Evolutionary conservation across 2,113 vertebrate species (phyloP).

Genomic region (Tinamus guttatus): DNA sequence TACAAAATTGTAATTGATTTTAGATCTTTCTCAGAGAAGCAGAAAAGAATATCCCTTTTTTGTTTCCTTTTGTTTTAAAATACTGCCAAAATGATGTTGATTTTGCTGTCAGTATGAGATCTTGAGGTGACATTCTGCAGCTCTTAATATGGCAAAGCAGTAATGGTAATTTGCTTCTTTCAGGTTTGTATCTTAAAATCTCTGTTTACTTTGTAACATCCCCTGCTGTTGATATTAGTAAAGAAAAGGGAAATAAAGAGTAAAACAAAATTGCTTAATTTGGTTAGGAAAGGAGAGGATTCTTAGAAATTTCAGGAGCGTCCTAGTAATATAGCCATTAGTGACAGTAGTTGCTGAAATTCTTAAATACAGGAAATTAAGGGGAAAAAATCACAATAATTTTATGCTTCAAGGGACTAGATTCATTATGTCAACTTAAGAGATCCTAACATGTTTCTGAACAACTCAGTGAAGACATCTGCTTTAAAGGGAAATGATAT

Average conservation of each 20-base stretch:
- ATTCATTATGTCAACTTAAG: not conserved
- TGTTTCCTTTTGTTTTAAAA: not conserved
- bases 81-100: not conserved
- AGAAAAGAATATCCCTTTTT: not conserved
- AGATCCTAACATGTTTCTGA: not conserved
- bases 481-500: not conserved
- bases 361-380: not conserved
- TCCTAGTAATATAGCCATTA: not conserved
- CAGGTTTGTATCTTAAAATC: not conserved
- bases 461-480: not conserved
- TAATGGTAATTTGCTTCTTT: not conserved
- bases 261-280: not conserved
- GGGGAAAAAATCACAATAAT: not conserved
- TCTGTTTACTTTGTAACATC: not conserved
- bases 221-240: not conserved
- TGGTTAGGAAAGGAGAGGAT: slow-evolving; percentile 21
- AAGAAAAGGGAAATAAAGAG: not conserved
- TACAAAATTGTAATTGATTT: not conserved
- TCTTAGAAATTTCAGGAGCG: not conserved
- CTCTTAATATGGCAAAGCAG: not conserved
- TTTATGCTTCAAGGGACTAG: not conserved
- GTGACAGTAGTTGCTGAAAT: not conserved
- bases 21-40: not conserved
- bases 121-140: not conserved
- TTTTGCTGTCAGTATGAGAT: not conserved